These are phyloP conservation scores for Stomatorhinus ivindoensis DNA, from an alignment of 2,113 vertebrate genomes.

Conservation along the genomic window DNA sequence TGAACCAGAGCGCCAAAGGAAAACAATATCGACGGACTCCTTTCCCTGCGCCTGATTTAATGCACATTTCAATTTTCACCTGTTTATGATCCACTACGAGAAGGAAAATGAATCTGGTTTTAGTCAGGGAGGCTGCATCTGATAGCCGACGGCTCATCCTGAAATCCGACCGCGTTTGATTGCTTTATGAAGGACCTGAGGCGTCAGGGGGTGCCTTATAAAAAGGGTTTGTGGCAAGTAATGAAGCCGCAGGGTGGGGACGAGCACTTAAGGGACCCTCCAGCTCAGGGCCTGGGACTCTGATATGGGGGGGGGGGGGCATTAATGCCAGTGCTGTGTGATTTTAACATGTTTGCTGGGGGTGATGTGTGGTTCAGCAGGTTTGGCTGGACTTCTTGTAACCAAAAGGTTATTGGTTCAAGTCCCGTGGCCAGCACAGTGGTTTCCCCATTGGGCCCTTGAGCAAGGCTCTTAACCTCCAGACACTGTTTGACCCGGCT, in stretches of 20 bases:
- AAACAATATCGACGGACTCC: neutral
- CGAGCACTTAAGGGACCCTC: neutral
- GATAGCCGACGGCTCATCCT: conserved; percentile 25
- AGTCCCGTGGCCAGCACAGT: neutral
- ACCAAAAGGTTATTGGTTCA: neutral
- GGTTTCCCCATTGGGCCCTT: neutral
- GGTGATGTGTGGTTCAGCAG: neutral
- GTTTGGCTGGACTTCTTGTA: neutral
- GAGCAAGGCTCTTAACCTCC: neutral
- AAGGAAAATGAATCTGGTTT: conserved; percentile 22
- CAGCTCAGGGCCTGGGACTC: neutral
- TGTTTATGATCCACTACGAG: conserved; percentile 18
- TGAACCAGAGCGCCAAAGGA: neutral
- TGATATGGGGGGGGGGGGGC: neutral
- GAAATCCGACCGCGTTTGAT: conserved; percentile 26
- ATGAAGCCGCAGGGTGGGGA: neutral
- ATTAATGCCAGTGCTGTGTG: neutral
- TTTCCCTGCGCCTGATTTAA: neutral
- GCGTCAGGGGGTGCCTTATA: neutral
- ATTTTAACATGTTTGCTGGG: neutral
- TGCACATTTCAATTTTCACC: conserved; percentile 18
- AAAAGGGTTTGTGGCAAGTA: conserved; percentile 18
- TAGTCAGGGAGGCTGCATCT: conserved; percentile 23
- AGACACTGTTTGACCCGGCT: neutral
- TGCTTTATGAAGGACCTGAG: conserved; percentile 9